phyloP scores from a whole-genome alignment of 2,113 vertebrate species.

The Cynocephalus volans region DNA sequence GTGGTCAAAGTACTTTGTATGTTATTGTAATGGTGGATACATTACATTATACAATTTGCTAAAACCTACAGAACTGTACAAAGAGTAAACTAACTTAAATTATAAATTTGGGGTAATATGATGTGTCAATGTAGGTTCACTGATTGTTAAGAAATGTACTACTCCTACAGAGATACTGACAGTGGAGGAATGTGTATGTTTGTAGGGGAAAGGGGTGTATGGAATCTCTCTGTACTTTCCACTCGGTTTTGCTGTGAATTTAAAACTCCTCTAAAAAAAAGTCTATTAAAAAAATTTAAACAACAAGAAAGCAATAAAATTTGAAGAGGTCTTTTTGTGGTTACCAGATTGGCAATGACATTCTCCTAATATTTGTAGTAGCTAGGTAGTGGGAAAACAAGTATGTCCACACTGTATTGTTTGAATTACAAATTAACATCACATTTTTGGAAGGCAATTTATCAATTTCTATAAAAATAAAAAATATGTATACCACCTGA shows the following conservation, averaged over 20 bases:
- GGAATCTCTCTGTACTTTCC: background rate
- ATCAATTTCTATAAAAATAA: background rate
- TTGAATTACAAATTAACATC: background rate
- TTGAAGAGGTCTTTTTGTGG: background rate
- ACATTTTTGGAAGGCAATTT: background rate
- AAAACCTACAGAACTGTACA: background rate
- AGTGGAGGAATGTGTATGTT: background rate
- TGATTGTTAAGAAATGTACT: background rate
- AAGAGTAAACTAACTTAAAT: background rate
- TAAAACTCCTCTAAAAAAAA: background rate
- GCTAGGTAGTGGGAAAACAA: background rate
- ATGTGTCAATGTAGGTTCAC: background rate
- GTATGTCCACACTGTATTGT: background rate
- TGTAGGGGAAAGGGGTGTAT: background rate
- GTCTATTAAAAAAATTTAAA: background rate
- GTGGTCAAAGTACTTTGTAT: background rate
- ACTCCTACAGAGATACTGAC: background rate
- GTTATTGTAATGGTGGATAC: background rate
- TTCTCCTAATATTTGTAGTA: background rate
- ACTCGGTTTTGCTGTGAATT: background rate
- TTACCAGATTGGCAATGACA: background rate
- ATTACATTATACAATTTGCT: background rate
- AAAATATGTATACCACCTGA: background rate
- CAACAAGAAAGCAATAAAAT: background rate
- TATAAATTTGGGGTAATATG: background rate